A percentile compares a stretch with the other conserved stretches of the same genome.
phyloP scores from a whole-genome alignment of 2,888 invertebrate species.

The Leptarthrus brevirostris region DNA sequence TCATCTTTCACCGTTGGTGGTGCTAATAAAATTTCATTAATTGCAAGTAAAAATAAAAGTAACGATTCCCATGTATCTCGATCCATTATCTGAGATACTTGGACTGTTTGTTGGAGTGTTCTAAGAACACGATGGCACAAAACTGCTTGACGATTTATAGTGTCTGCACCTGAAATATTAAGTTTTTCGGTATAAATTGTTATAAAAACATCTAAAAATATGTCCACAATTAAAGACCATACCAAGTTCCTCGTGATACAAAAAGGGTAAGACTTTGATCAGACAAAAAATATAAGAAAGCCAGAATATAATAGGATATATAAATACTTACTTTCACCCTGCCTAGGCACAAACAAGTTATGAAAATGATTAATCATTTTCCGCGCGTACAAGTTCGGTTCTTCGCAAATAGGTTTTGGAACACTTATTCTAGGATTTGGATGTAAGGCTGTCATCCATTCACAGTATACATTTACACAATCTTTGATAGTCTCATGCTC shows the following conservation, averaged over 20 bases:
- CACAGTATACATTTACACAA: slow-evolving; percentile 96
- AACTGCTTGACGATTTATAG: slow-evolving; percentile 92
- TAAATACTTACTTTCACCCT: slow-evolving; percentile 84
- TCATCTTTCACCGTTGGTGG: slow-evolving; percentile 95
- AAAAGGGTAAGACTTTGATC: slow-evolving; percentile 85
- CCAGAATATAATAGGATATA: not conserved
- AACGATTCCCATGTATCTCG: slow-evolving; percentile 92
- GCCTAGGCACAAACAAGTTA: slow-evolving; percentile 92
- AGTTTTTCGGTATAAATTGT: too few species aligned
- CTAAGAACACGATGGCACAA: slow-evolving; percentile 91
- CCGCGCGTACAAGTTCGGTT: slow-evolving; percentile 89
- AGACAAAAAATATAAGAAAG: too few species aligned
- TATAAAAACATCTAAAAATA: too few species aligned
- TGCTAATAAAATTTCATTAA: slow-evolving; percentile 90
- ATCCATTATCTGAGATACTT: slow-evolving; percentile 80
- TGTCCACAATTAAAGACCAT: slow-evolving; percentile 63
- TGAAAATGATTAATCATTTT: slow-evolving; percentile 93
- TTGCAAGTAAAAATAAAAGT: slow-evolving; percentile 86
- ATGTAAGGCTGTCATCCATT: slow-evolving; percentile 92
- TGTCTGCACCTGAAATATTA: slow-evolving; percentile 83
- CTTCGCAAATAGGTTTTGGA: slow-evolving; percentile 87
- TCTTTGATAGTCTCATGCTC: slow-evolving; percentile 96
- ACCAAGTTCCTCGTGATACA: slow-evolving; percentile 89
- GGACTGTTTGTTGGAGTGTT: slow-evolving; percentile 83
- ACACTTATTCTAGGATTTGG: slow-evolving; percentile 87